Conservation (phyloP, 2,113 vertebrate genomes). For the Anseranas semipalmata region DNA sequence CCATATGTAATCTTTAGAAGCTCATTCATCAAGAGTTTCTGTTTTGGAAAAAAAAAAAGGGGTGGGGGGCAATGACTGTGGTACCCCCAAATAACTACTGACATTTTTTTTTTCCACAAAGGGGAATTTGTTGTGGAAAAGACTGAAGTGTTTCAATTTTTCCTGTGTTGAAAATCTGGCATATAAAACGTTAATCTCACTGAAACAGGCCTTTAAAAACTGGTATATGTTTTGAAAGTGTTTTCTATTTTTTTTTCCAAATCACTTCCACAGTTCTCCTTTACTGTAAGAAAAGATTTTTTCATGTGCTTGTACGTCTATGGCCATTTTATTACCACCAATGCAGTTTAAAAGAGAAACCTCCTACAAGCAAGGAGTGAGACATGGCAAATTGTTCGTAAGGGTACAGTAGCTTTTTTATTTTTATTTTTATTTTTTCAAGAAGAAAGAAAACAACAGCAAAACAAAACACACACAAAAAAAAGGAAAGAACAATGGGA, state of each 20-base stretch:
- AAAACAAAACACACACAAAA: not conserved
- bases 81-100: not conserved
- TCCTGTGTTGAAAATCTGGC: not conserved
- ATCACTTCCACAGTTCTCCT: not conserved
- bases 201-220: not conserved
- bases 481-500: not conserved
- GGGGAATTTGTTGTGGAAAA: not conserved
- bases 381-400: not conserved
- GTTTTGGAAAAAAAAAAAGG: not conserved
- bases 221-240: not conserved
- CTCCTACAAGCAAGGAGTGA: not conserved
- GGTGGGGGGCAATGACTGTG: rapidly evolving
- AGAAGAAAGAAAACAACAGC: not conserved
- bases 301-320: not conserved
- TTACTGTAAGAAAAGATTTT: not conserved
- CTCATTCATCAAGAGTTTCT: not conserved
- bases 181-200: not conserved
- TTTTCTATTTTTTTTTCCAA: not conserved
- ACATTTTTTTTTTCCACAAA: not conserved
- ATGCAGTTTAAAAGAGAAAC: not conserved
- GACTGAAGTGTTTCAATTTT: not conserved
- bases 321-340: not conserved
- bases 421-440: too few species aligned
- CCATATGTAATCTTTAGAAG: not conserved
- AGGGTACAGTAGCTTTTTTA: not conserved